Percentiles rank a stretch among this genome's conserved stretches.
Conservation (phyloP, 2,797 vertebrate species). For the Sebastes itinus region DNA sequence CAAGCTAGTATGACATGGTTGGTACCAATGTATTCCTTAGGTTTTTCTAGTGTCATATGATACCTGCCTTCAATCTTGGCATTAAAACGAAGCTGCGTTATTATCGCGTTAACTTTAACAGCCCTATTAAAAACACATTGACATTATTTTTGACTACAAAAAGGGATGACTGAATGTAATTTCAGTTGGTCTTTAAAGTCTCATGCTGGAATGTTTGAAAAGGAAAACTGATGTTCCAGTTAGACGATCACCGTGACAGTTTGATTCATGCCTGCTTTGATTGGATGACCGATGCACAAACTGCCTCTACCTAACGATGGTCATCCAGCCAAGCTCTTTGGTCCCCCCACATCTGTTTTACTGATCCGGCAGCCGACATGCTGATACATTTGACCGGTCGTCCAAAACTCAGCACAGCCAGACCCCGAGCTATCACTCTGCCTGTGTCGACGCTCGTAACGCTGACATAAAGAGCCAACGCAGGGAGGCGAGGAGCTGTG, state of each 20-base stretch:
- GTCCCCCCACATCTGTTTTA: slow-evolving; percentile 54
- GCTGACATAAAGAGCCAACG: slow-evolving; percentile 22
- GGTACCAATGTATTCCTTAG: too few relatives aligned
- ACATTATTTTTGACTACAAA: not conserved
- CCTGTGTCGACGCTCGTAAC: not conserved
- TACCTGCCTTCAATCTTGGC: too few relatives aligned
- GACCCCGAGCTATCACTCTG: slow-evolving; percentile 29
- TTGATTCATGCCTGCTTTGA: slow-evolving; percentile 53
- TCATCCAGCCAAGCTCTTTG: slow-evolving; percentile 28
- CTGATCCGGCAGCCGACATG: slow-evolving; percentile 19
- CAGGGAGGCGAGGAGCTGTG: slow-evolving; percentile 11
- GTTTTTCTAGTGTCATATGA: too few relatives aligned
- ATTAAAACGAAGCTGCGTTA: too few relatives aligned
- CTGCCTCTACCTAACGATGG: slow-evolving; percentile 12
- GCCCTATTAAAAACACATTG: not conserved
- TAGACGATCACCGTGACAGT: slow-evolving; percentile 24
- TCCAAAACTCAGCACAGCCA: slow-evolving; percentile 44
- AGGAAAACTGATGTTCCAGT: slow-evolving; percentile 8
- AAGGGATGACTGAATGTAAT: not conserved
- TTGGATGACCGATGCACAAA: slow-evolving; percentile 29
- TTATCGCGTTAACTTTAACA: too few relatives aligned
- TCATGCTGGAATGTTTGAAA: slow-evolving; percentile 8
- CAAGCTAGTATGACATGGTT: too few relatives aligned
- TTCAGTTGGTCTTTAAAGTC: not conserved
- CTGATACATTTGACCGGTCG: slow-evolving; percentile 41